A percentile compares a stretch with the other conserved stretches of the same genome.
These are phyloP conservation scores for Patiria miniata DNA, from an alignment of 35 echinoderm and acorn worm species.

Conservation along the genomic window DNA sequence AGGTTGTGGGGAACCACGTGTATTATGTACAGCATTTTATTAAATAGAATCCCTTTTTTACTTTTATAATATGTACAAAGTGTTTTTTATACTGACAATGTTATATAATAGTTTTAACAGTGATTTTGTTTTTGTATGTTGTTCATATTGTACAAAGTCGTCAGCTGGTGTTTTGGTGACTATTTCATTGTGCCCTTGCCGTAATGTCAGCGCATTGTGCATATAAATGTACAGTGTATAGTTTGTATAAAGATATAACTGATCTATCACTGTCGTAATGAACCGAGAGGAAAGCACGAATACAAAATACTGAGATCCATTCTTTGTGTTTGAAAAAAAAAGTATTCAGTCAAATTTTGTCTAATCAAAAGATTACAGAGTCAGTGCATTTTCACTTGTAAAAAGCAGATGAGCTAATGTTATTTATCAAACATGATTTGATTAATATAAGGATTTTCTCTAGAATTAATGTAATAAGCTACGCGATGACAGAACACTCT, in stretches of 20 bases:
- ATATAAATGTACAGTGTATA: conserved; percentile 9
- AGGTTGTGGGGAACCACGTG: neutral
- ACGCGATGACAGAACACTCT: neutral
- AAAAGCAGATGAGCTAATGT: neutral
- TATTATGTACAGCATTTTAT: conserved; percentile 31
- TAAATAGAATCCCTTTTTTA: conserved; percentile 14
- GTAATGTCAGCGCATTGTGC: neutral
- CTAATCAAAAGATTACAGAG: neutral
- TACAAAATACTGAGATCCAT: neutral
- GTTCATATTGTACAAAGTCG: conserved; percentile 7
- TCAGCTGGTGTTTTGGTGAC: neutral
- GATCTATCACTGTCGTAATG: neutral
- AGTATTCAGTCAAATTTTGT: neutral
- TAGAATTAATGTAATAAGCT: neutral
- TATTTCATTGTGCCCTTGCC: neutral
- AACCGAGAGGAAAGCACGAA: neutral
- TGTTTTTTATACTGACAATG: conserved; percentile 27
- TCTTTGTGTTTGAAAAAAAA: neutral
- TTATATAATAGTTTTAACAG: neutral
- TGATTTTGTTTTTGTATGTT: neutral
- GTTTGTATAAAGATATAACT: conserved; percentile 8
- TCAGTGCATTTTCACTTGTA: neutral
- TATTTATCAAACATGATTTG: neutral
- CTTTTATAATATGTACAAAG: neutral
- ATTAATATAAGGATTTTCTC: neutral